phyloP scores from a whole-genome alignment of 92 coral and sea anemone genomes.

The Hydrozoanthus gracilis region DNA sequence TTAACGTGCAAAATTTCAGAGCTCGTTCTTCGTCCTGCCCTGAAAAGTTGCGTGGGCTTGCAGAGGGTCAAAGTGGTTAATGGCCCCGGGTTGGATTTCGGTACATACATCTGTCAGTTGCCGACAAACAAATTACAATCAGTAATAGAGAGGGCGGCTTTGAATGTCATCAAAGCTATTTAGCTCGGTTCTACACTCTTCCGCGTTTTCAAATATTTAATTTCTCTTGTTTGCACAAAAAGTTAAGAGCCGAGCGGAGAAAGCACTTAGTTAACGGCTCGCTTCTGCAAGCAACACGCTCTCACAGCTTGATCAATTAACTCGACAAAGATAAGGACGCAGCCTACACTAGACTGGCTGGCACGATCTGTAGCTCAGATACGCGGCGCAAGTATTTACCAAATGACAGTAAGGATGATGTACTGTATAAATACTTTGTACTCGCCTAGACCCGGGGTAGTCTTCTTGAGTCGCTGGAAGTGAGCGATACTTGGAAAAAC shows the following conservation, averaged over 20 bases:
- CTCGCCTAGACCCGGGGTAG: constrained; percentile 7
- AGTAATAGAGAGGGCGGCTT: constrained; percentile 27
- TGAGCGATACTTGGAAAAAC: neutral
- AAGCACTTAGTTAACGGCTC: neutral
- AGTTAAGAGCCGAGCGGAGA: neutral
- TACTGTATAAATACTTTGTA: constrained; percentile 18
- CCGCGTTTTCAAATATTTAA: neutral
- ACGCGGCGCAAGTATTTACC: constrained; percentile 26
- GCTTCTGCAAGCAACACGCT: neutral
- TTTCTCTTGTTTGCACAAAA: neutral
- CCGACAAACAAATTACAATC: constrained; percentile 24
- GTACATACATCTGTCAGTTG: constrained; percentile 29
- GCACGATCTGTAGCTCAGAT: constrained; percentile 39
- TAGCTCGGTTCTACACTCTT: neutral
- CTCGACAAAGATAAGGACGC: constrained; percentile 30
- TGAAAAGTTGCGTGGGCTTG: neutral
- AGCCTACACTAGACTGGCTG: constrained; percentile 39
- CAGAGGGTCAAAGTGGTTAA: neutral
- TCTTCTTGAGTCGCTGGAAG: neutral
- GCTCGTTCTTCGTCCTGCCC: no score
- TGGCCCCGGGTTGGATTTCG: neutral
- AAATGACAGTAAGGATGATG: constrained; percentile 37
- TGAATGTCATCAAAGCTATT: constrained; percentile 25
- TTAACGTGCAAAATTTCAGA: no score
- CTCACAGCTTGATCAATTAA: constrained; percentile 43